phyloP scores from a whole-genome alignment of 1,140 invertebrate genomes.

The Drosophila elegans region DNA sequence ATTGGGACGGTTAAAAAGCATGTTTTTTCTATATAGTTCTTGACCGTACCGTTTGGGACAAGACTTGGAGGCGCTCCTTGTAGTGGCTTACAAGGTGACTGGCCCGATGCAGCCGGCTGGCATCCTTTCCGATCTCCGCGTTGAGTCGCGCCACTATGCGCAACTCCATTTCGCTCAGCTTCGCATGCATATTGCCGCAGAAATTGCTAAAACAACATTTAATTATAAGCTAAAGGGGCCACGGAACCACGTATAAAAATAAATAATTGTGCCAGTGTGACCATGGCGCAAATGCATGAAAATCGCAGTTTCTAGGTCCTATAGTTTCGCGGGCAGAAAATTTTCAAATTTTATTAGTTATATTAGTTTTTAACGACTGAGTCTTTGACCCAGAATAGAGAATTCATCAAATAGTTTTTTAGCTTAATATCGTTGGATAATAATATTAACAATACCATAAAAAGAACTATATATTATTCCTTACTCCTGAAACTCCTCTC shows the following conservation, averaged over 20 bases:
- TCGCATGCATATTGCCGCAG: constrained; percentile 54
- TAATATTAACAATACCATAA: too few species aligned
- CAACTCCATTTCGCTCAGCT: constrained; percentile 63
- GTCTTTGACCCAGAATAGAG: too few species aligned
- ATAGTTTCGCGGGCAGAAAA: not conserved
- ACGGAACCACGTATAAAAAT: constrained; percentile 75
- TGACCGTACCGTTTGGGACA: constrained; percentile 66
- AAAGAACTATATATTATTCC: too few species aligned
- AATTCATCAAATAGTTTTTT: too few species aligned
- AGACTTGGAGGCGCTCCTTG: constrained; percentile 84
- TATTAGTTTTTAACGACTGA: too few species aligned
- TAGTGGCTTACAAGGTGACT: constrained; percentile 72
- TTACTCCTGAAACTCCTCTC: not conserved
- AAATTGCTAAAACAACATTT: constrained; percentile 42
- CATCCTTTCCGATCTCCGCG: constrained; percentile 86
- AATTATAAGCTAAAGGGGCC: constrained; percentile 41
- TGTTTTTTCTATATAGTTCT: constrained; percentile 3
- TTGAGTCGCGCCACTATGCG: constrained; percentile 86
- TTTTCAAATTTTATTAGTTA: not conserved
- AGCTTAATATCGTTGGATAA: too few species aligned
- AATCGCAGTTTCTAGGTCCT: not conserved
- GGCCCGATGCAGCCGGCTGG: constrained; percentile 85
- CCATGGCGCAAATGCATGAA: not conserved
- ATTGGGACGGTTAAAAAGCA: constrained; percentile 1
- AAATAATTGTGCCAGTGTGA: constrained; percentile 52